Conservation (phyloP, 2,113 vertebrate species). For the Girardinichthys multiradiatus region DNA sequence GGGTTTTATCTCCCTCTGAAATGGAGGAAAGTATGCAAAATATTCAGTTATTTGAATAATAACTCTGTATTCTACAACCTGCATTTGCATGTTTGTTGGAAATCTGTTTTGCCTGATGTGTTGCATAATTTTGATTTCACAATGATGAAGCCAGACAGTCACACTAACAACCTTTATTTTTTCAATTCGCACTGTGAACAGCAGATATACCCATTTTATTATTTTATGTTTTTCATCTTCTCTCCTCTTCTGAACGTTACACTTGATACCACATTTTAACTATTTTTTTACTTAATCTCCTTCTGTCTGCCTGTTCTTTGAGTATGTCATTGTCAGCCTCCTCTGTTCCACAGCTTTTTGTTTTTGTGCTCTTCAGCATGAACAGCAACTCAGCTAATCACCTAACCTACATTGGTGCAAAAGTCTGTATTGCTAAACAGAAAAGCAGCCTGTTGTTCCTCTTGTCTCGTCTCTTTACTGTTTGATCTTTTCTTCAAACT, state of each 20-base stretch:
- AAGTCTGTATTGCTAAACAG: conserved; percentile 28
- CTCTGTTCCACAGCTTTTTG: conserved; percentile 5
- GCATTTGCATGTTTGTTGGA: conserved; percentile 10
- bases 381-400: conserved; percentile 22
- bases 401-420: conserved; percentile 18
- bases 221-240: conserved; percentile 34
- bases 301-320: conserved; percentile 35
- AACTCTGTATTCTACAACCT: not conserved
- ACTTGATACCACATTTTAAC: conserved; percentile 3
- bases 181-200: conserved; percentile 22
- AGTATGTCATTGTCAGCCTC: conserved; percentile 17
- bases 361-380: not conserved
- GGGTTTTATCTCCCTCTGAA: not conserved
- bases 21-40: not conserved
- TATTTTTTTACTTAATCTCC: conserved; percentile 22
- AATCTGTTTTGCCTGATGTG: not conserved
- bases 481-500: not conserved
- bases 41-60: not conserved
- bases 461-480: conserved; percentile 35
- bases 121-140: conserved; percentile 9
- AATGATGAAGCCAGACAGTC: not conserved
- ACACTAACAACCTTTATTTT: conserved; percentile 7
- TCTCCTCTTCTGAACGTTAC: conserved; percentile 10
- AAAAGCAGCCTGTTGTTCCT: conserved; percentile 27
- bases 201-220: conserved; percentile 19